Evolutionary conservation across 2,113 vertebrate species (phyloP).

Genomic region (Nothocercus julius): DNA sequence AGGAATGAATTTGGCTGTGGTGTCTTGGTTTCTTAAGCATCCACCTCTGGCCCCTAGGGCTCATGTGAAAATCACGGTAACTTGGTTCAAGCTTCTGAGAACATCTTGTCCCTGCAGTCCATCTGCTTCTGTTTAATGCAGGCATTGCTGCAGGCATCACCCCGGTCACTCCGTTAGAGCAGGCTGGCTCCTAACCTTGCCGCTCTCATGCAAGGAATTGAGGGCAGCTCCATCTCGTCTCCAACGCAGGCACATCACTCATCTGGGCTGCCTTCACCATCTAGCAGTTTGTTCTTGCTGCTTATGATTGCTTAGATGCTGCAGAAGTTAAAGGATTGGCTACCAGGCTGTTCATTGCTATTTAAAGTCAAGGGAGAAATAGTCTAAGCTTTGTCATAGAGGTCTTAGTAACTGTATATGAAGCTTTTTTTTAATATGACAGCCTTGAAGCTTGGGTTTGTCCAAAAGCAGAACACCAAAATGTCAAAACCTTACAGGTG

Average conservation of each 20-base stretch:
- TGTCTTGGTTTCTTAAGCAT: not conserved
- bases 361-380: not conserved
- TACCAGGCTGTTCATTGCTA: not conserved
- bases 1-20: not conserved
- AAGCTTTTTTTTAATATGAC: not conserved
- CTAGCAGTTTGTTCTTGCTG: not conserved
- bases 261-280: not conserved
- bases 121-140: not conserved
- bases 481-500: not conserved
- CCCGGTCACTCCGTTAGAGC: not conserved
- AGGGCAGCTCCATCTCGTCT: not conserved
- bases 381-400: not conserved
- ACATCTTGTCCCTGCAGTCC: not conserved
- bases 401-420: not conserved
- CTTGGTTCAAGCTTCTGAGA: not conserved
- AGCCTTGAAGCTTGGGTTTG: not conserved
- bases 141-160: rapidly evolving
- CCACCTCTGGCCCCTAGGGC: not conserved
- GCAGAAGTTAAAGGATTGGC: not conserved
- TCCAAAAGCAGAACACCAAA: not conserved
- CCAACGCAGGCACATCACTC: rapidly evolving
- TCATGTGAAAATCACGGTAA: not conserved
- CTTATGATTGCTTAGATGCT: not conserved
- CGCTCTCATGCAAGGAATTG: not conserved
- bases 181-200: not conserved